Evolutionary conservation across 2,888 invertebrate genomes (phyloP).

Genomic region (Caenorhabditis uteleia): DNA sequence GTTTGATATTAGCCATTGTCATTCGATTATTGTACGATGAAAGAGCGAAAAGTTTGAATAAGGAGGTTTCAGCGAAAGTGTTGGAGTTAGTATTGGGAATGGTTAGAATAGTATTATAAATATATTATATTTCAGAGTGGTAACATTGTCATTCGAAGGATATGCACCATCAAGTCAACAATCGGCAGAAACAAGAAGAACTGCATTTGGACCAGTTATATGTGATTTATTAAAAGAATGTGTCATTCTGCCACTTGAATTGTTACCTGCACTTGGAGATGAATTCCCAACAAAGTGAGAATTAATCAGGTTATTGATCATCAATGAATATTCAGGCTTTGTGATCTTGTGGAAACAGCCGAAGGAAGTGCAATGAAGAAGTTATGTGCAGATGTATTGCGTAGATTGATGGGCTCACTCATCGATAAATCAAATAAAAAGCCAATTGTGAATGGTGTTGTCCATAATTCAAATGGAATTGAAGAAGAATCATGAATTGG

Average conservation of each 20-base stretch:
- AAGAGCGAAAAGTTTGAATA: constrained; percentile 33
- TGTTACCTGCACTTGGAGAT: constrained; percentile 41
- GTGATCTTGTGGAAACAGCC: constrained; percentile 48
- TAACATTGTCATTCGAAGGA: constrained; percentile 38
- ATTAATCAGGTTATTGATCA: too few relatives aligned
- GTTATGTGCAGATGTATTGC: constrained; percentile 27
- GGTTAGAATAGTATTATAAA: background rate
- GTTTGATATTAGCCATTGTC: constrained; percentile 51
- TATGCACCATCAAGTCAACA: constrained; percentile 39
- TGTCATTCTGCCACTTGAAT: constrained; percentile 28
- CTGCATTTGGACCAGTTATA: constrained; percentile 45
- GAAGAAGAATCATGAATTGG: too few relatives aligned
- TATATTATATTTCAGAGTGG: constrained; percentile 31
- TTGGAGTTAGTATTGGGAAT: constrained; percentile 29
- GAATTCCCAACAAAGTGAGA: constrained; percentile 39
- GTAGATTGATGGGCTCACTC: constrained; percentile 8
- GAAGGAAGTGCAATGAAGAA: constrained; percentile 40
- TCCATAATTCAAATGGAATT: too few relatives aligned
- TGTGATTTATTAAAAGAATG: constrained; percentile 46
- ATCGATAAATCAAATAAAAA: background rate
- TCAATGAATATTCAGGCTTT: constrained; percentile 27
- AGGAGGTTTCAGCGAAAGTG: constrained; percentile 37
- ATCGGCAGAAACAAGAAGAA: constrained; percentile 36
- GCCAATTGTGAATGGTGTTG: too few relatives aligned
- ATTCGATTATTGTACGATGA: constrained; percentile 44